Conservation (phyloP, 2,888 invertebrate species). For the Drosophila borealis region DNA sequence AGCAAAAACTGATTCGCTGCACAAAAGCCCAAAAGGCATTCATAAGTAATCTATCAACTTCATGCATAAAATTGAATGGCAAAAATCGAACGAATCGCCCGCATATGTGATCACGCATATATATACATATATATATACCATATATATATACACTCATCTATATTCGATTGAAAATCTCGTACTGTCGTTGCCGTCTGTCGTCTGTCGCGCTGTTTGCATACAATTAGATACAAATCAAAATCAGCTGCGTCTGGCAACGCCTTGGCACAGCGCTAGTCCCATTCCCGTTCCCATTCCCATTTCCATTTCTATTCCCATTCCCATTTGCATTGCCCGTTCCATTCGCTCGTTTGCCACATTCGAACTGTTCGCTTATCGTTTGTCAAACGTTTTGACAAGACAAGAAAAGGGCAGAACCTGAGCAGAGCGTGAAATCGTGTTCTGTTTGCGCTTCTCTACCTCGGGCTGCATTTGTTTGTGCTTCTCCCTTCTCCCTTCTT, state of each 20-base stretch:
- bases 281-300: slow-evolving; percentile 32
- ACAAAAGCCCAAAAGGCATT: slow-evolving; percentile 54
- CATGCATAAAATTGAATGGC: slow-evolving; percentile 70
- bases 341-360: slow-evolving; percentile 1
- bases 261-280: slow-evolving; percentile 33
- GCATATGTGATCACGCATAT: slow-evolving; percentile 55
- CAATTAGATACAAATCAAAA: slow-evolving; percentile 80
- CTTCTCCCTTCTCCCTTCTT: neutral
- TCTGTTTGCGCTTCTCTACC: slow-evolving; percentile 15
- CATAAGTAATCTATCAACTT: slow-evolving; percentile 76
- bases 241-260: slow-evolving; percentile 68
- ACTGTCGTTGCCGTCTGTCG: slow-evolving; percentile 38
- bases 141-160: slow-evolving; percentile 7
- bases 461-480: slow-evolving; percentile 17
- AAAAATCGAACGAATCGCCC: slow-evolving; percentile 74
- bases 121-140: slow-evolving; percentile 2
- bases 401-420: slow-evolving; percentile 74
- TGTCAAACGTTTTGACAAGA: slow-evolving; percentile 75
- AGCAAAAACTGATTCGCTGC: slow-evolving; percentile 39
- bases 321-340: slow-evolving; percentile 14
- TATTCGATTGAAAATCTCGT: slow-evolving; percentile 39
- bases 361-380: slow-evolving; percentile 60
- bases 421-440: slow-evolving; percentile 52
- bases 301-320: slow-evolving; percentile 12
- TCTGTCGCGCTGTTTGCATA: slow-evolving; percentile 71